These are phyloP conservation scores for Hippotragus niger DNA, from an alignment of 2,113 vertebrate genomes.

Conservation along the genomic window DNA sequence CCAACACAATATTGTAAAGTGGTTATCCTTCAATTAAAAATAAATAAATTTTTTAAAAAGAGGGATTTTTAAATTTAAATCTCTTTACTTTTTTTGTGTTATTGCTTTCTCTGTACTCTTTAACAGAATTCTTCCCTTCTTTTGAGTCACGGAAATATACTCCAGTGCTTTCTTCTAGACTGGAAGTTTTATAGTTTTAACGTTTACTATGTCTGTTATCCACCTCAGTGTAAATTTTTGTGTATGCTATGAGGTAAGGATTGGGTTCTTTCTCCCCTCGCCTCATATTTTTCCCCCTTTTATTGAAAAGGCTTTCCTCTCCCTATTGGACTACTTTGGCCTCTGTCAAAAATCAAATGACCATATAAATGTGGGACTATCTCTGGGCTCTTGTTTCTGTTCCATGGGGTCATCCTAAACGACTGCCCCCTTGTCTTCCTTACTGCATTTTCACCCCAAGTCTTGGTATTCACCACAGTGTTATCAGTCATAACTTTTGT, in stretches of 20 bases:
- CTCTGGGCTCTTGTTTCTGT: not conserved
- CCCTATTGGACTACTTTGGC: not conserved
- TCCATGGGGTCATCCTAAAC: not conserved
- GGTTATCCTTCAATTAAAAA: not conserved
- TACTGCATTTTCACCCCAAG: not conserved
- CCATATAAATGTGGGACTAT: not conserved
- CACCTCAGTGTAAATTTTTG: constrained; percentile 1
- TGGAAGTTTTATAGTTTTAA: not conserved
- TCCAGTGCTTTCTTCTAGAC: not conserved
- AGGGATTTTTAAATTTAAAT: not conserved
- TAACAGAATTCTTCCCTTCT: not conserved
- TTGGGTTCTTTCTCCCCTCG: not conserved
- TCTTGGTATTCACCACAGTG: not conserved
- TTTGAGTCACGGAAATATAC: not conserved
- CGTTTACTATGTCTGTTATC: not conserved
- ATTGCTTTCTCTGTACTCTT: not conserved
- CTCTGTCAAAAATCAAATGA: not conserved
- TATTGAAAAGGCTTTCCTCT: not conserved
- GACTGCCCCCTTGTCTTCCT: not conserved
- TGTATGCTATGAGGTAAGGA: not conserved
- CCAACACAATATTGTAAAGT: not conserved
- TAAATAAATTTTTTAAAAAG: not conserved
- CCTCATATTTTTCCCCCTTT: not conserved
- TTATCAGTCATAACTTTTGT: not conserved
- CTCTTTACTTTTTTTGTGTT: not conserved